Base-by-base conservation (phyloP, 2,797 vertebrate genomes). In the Odontamblyopus rebecca region DNA sequence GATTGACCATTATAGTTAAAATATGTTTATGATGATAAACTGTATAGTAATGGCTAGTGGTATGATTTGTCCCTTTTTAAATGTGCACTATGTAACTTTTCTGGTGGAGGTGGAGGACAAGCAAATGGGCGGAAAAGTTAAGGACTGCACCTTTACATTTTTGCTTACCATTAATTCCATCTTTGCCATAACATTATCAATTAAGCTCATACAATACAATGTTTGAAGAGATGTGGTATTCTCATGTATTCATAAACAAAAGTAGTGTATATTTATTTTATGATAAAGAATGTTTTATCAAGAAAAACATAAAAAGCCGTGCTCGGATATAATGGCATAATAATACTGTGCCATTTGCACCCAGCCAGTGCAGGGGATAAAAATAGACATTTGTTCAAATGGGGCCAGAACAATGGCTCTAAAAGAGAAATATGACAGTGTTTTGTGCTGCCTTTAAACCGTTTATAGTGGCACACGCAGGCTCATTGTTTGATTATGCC, bases 401-500 rank as follows among this genome's bases (percentile, higher is more conserved):
- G 71, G 50, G 66, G 12, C 56, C 63, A 73, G 67, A 83, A 79
- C 73, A 81, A 86, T 83, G 69, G 73, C 51, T 72, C 54, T 19
- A 44, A 79, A 73, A 78, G 75, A 81, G 79, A 80, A 82, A 82
- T 80, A 81, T 80, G 50, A 75, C 68, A 84, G 32, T 82, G 69
- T 77, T 87, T 82, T 86, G 70, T 84, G 70, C 73, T 67, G 72
- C 76, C 71, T 83, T 83, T 80, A 86, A 88, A 89, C 71, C 53
- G 30, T 84, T 85, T 83, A 88, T 81, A 67, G 79, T 72, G 65
- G 67, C 80, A 75, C 63, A 69, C 68, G 62, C 76, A 76, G 82
- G 71, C 79, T 85, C 71, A 87, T 88, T 80, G 80, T 88, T 88
- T 88, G 83, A 90, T 82, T 82, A 83, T 74, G 79, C 82, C 75